phyloP scores from a whole-genome alignment of 2,797 vertebrate genomes.

The Sebastes cheni region DNA sequence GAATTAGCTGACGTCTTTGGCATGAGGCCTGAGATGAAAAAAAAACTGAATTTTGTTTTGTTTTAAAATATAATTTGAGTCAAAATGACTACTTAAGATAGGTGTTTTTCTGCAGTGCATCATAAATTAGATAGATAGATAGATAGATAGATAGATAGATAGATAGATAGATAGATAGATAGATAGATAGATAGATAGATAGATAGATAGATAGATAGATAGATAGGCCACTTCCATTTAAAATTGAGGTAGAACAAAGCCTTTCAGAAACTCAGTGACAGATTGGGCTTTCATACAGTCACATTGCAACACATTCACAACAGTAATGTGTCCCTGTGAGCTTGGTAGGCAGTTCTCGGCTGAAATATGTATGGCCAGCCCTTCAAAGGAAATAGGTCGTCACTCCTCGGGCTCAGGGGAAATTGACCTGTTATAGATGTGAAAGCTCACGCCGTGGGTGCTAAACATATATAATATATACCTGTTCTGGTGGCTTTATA shows the following conservation, averaged over 20 bases:
- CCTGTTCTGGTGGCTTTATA: constrained; percentile 28
- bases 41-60: too few species aligned
- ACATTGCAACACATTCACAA: constrained; percentile 26
- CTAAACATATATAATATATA: constrained; percentile 55
- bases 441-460: constrained; percentile 43
- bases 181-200: not conserved
- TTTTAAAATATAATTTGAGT: not conserved
- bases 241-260: constrained; percentile 21
- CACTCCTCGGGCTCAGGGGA: constrained; percentile 43
- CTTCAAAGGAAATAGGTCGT: constrained; percentile 59
- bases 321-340: constrained; percentile 30
- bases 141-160: not conserved
- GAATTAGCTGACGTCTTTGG: not conserved
- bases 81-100: not conserved
- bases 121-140: not conserved
- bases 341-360: constrained; percentile 31
- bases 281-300: constrained; percentile 24
- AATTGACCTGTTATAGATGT: constrained; percentile 64
- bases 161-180: constrained; percentile 7
- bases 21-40: too few species aligned
- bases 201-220: not conserved
- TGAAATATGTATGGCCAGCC: constrained; percentile 61
- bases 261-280: constrained; percentile 22
- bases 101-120: not conserved
- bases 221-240: not conserved